Base-by-base conservation (phyloP, 2,888 invertebrate species). In the Dynastes hyllus region DNA sequence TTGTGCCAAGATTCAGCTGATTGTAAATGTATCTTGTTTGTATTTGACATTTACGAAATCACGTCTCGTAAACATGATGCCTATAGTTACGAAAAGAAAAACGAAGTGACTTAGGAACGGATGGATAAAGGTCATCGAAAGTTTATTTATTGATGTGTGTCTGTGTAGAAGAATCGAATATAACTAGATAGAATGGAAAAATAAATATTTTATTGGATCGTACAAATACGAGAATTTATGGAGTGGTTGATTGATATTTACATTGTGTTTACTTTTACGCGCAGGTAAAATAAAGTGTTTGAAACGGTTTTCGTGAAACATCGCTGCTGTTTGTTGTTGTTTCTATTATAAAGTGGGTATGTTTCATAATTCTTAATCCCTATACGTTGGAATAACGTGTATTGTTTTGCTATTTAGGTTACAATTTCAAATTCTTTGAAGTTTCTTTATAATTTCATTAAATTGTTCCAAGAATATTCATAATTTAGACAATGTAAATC, bases 11-110 rank as follows among this genome's bases (percentile, higher is more conserved):
- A 37, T 37, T 5, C 5, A 37, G 5, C 32, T 37, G 4, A 37
- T 6, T 40, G 32, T 71, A 66, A 55, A 22, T n/a, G n/a, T 71
- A 40, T 5, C 6, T 40, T 40, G 40, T 6, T 61, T 40, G 29
- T 58, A 37, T 22, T 55, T 73, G 71, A 58, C 58, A 73, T 73
- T 73, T 58, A 58, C 37, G 58, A 73, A 73, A 73, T 55, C 58
- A 58, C 58, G 71, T 53, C 53, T 53, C 13, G 0, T 13, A 9
- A 45, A n/a, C n/a, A 40, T 65, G 11, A 65, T 65, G 11, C 40
- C 22, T 22, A 22, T 13, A 5, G 55, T n/a, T 27, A 61, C 9
- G 61, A 29, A 29, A 61, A 29, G 27, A 22, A 61, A 22, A n/a
- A 61, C 37, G 22, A 27, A 61, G 6, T 27, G 0, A 29, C 6